These are phyloP conservation scores for Danaus melanippus DNA, from an alignment of 1,140 invertebrate genomes.

Conservation along the genomic window DNA sequence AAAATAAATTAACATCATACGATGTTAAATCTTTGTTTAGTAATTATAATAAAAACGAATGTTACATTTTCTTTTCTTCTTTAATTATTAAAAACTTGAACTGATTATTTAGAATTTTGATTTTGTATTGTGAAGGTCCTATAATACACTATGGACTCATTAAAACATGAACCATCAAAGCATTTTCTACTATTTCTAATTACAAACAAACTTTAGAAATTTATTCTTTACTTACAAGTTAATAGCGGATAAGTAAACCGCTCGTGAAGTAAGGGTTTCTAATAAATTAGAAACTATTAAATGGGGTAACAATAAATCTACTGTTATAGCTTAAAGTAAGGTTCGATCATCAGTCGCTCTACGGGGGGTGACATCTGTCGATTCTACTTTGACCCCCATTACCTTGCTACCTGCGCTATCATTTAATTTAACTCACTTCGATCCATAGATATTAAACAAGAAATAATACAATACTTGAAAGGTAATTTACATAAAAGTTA, in stretches of 20 bases:
- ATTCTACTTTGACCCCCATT: constrained; percentile 2
- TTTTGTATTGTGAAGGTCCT: too few species aligned
- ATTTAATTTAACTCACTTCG: neutral
- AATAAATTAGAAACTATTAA: constrained; percentile 18
- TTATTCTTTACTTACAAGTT: constrained; percentile 4
- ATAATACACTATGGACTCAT: neutral
- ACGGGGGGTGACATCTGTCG: constrained; percentile 27
- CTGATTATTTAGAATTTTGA: too few species aligned
- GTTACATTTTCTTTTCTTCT: too few species aligned
- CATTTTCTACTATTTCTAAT: too few species aligned
- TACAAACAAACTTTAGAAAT: neutral
- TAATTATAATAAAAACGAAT: too few species aligned
- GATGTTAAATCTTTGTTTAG: too few species aligned
- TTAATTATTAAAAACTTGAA: too few species aligned
- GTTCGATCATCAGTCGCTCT: constrained; percentile 22
- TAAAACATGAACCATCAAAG: neutral
- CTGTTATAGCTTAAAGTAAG: constrained; percentile 15
- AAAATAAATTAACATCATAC: too few species aligned
- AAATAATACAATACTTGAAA: too few species aligned
- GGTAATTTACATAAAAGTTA: too few species aligned
- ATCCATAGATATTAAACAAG: too few species aligned
- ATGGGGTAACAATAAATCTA: constrained; percentile 19
- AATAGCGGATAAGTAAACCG: constrained; percentile 3
- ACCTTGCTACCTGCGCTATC: constrained; percentile 7
- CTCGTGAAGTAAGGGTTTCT: constrained; percentile 4